Percentiles rank a stretch among this genome's conserved stretches.
phyloP scores from a whole-genome alignment of 2,888 invertebrate species.

The Cryptocephalus moraei region DNA sequence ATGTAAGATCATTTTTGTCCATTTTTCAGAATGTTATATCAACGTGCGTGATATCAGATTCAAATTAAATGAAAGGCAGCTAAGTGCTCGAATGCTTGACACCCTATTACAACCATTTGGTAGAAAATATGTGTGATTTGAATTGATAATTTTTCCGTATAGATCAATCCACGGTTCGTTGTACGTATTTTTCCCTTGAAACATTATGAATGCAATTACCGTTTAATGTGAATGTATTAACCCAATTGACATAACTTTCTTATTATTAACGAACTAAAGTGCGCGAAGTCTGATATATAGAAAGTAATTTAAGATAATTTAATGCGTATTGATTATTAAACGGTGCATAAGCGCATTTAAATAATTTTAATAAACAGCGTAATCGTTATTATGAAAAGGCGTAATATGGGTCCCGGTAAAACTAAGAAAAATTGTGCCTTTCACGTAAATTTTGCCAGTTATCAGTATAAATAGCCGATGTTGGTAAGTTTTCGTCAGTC shows the following conservation, averaged over 20 bases:
- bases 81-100: too few relatives aligned
- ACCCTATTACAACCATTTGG: too few relatives aligned
- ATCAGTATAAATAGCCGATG: conserved; percentile 10
- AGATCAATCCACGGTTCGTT: too few relatives aligned
- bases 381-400: too few relatives aligned
- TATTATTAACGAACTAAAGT: not conserved
- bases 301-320: conserved; percentile 3
- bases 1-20: too few relatives aligned
- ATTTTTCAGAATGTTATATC: too few relatives aligned
- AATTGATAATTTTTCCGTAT: too few relatives aligned
- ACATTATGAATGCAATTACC: not conserved
- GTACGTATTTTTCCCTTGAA: too few relatives aligned
- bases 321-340: not conserved
- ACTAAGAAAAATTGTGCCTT: conserved; percentile 9
- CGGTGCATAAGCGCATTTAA: not conserved
- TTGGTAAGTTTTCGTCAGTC: conserved; percentile 7
- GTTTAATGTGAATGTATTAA: conserved; percentile 3
- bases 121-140: too few relatives aligned
- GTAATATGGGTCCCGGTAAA: not conserved
- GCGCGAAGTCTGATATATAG: conserved; percentile 1
- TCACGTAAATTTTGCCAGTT: conserved; percentile 9
- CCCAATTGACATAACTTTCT: conserved; percentile 8
- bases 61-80: too few relatives aligned
- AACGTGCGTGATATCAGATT: too few relatives aligned
- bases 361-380: too few relatives aligned